These are phyloP conservation scores for Ictidomys tridecemlineatus DNA, from an alignment of 2,113 vertebrate species.

Conservation along the genomic window DNA sequence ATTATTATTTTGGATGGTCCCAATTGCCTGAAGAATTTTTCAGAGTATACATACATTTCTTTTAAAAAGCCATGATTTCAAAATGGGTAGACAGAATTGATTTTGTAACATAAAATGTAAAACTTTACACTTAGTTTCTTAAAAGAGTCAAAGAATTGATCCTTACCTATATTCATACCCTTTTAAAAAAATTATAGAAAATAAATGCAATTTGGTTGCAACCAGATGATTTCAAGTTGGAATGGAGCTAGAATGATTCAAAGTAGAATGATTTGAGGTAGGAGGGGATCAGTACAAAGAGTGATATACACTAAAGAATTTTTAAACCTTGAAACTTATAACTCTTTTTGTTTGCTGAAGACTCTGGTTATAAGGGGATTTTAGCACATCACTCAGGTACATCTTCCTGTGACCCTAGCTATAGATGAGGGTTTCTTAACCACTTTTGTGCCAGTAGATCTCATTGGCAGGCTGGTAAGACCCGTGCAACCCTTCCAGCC, in stretches of 20 bases:
- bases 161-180: constrained; percentile 5
- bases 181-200: constrained; percentile 35
- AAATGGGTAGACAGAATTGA: not conserved
- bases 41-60: constrained; percentile 29
- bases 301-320: not conserved
- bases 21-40: constrained; percentile 43
- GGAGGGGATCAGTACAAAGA: not conserved
- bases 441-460: not conserved
- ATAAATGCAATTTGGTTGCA: not conserved
- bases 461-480: not conserved
- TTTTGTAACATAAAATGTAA: constrained; percentile 52
- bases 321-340: not conserved
- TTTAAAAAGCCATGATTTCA: constrained; percentile 52
- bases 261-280: not conserved
- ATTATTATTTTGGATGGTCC: not conserved
- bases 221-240: not conserved
- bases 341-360: not conserved
- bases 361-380: not conserved
- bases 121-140: constrained; percentile 5
- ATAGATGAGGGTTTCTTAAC: not conserved
- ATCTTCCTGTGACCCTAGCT: not conserved
- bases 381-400: not conserved
- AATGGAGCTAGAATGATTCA: not conserved
- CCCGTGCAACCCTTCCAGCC: not conserved
- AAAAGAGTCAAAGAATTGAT: constrained; percentile 25